phyloP scores from a whole-genome alignment of 2,888 invertebrate species.

The Drosophila meridiana region DNA sequence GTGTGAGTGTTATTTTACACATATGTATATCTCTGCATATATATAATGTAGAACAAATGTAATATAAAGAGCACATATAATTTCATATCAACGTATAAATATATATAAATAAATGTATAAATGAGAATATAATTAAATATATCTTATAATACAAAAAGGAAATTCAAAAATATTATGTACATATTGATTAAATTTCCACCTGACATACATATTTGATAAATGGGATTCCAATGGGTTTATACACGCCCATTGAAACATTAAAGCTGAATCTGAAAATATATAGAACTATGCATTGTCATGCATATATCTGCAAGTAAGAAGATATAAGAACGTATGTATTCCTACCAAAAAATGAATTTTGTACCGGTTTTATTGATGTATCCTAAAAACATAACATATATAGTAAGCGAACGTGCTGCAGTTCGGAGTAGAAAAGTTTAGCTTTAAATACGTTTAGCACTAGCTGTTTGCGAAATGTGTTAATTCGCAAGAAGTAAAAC shows the following conservation, averaged over 20 bases:
- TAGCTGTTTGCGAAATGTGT: not conserved
- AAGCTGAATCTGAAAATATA: not conserved
- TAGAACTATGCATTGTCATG: not conserved
- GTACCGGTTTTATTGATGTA: not conserved
- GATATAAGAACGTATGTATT: too few relatives aligned
- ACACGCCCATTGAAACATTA: not conserved
- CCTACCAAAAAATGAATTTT: not conserved
- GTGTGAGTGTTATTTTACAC: not conserved
- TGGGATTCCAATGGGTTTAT: not conserved
- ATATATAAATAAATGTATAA: not conserved
- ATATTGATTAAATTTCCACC: slow-evolving; percentile 9
- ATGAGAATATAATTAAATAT: not conserved
- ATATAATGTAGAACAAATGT: not conserved
- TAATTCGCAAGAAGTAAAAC: not conserved
- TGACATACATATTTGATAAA: slow-evolving; percentile 7
- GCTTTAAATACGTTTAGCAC: not conserved
- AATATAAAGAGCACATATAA: not conserved
- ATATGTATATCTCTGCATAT: not conserved
- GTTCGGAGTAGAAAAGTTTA: not conserved
- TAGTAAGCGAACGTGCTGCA: not conserved
- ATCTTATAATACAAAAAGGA: not conserved
- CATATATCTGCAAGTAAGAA: too few relatives aligned
- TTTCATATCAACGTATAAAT: not conserved
- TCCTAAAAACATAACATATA: not conserved
- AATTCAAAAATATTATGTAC: not conserved